phyloP scores from a whole-genome alignment of 2,797 vertebrate genomes.

The Coreius guichenoti region DNA sequence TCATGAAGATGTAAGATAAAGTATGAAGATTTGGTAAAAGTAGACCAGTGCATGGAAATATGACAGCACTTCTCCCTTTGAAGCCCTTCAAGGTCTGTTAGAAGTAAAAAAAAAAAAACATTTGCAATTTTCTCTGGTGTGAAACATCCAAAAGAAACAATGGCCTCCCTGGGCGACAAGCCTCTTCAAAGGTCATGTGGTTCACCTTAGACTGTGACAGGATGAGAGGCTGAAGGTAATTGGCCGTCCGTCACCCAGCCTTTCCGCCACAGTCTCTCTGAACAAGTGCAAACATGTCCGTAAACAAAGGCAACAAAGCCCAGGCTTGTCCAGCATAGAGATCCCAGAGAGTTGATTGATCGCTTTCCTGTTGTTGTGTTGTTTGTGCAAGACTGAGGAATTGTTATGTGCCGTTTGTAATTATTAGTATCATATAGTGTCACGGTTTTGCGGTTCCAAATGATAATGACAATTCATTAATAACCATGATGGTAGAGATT shows the following conservation, averaged over 20 bases:
- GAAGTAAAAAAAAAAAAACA: constrained; percentile 53
- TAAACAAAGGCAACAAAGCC: constrained; percentile 54
- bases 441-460: neutral
- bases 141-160: constrained; percentile 62
- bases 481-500: neutral
- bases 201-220: constrained; percentile 46
- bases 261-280: constrained; percentile 44
- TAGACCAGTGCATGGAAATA: constrained; percentile 63
- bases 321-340: constrained; percentile 33
- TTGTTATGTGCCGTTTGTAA: constrained; percentile 30
- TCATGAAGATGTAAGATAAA: constrained; percentile 27
- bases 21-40: constrained; percentile 10
- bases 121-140: constrained; percentile 60
- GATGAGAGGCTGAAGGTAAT: constrained; percentile 49
- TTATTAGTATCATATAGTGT: constrained; percentile 17
- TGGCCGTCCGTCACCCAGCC: constrained; percentile 45
- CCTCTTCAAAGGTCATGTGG: constrained; percentile 55
- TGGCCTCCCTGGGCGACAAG: constrained; percentile 57
- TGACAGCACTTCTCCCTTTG: constrained; percentile 53
- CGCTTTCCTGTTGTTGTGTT: constrained; percentile 31
- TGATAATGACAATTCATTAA: constrained; percentile 2
- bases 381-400: constrained; percentile 9
- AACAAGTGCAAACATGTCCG: constrained; percentile 52
- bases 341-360: constrained; percentile 30
- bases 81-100: constrained; percentile 49